Conservation (phyloP, 2,113 vertebrate species). For the Lophochroa leadbeateri region DNA sequence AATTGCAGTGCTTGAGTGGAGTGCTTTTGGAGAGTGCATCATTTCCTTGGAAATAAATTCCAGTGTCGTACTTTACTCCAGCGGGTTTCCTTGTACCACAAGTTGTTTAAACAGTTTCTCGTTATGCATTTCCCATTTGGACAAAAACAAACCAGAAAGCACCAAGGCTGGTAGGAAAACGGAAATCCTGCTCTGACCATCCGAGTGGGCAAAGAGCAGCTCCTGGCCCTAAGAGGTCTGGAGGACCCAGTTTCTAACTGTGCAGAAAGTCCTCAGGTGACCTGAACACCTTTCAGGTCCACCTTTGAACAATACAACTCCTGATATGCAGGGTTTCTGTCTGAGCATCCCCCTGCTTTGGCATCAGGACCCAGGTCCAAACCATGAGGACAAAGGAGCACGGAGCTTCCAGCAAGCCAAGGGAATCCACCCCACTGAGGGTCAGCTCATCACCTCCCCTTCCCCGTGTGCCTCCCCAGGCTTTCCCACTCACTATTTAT, state of each 20-base stretch:
- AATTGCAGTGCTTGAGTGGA: not conserved
- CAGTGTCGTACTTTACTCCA: not conserved
- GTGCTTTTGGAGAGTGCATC: not conserved
- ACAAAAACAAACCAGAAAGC: slow-evolving; percentile 3
- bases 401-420: not conserved
- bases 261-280: not conserved
- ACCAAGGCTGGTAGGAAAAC: slow-evolving; percentile 29
- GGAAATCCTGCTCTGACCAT: slow-evolving; percentile 34
- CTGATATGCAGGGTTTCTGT: not conserved
- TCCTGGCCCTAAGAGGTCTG: not conserved
- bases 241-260: not conserved
- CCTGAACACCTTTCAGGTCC: not conserved
- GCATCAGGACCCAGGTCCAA: not conserved
- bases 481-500: not conserved
- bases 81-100: slow-evolving; percentile 30
- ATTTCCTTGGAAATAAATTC: slow-evolving; percentile 54
- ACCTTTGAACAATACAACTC: not conserved
- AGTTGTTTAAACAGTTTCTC: slow-evolving; percentile 54
- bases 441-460: not conserved
- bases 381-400: not conserved
- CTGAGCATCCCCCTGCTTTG: not conserved
- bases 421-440: not conserved
- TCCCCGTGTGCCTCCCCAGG: not conserved
- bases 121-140: slow-evolving; percentile 45
- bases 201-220: not conserved